Base-by-base conservation (phyloP, 2,888 invertebrate genomes). In the Mythimna lalbum region DNA sequence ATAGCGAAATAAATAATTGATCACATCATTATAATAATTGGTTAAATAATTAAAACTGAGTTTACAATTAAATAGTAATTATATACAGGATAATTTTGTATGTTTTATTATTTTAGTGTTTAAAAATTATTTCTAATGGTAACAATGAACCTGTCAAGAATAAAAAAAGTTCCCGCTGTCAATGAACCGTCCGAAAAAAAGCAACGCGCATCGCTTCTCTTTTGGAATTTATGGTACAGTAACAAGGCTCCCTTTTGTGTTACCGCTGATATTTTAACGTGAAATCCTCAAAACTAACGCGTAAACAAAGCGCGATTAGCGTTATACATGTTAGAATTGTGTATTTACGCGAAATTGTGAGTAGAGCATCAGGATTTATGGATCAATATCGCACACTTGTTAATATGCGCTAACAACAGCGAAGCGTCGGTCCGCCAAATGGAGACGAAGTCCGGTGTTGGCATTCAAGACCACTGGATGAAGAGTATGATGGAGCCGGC, bases 181-280 rank as follows among this genome's bases (percentile, higher is more conserved):
- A 95, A 93, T 94, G 90, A 94, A 91, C 93, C 91, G 87, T 88
- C 88, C 87, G 86, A 93, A 94, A 95, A 95, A 94, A 95, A 94
- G 86, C 89, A 94, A 92, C 92, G 93, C 95, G 95, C 94, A 91
- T 93, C 95, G 94, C 95, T 95, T 95, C 96, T 95, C 95, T 95
- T 95, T 95, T 96, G 96, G 95, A 95, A 95, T 96, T 96, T 96
- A 96, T 95, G 94, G 93, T 93, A 92, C 93, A 89, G 95, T 94
- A 95, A 95, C 96, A 96, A 96, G 96, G 95, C 95, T 96, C 91
- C 89, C 94, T 95, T 94, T 96, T 95, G 95, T 95, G 90, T 94
- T 94, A 92, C 92, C 90, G 80, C 74, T 81, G 73, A 80, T 82
- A 88, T 89, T 90, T 90, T 90, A 89, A 87, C 91, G 90, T 89